Base-by-base conservation (phyloP, 2,113 vertebrate species). In the Ammodytes dubius region DNA sequence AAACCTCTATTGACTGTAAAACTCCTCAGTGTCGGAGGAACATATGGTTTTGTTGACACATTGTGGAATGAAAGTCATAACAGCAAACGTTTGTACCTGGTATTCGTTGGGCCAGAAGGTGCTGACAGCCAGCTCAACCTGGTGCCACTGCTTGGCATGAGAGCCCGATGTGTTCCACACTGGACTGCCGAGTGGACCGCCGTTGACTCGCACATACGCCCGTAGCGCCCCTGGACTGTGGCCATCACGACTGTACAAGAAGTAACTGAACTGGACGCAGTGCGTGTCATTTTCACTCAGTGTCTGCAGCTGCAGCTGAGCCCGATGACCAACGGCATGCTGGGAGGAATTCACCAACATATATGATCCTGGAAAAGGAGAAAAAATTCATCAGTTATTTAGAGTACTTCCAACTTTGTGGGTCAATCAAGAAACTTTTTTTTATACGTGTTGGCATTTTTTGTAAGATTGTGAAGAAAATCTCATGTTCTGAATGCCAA, bases 101-200 rank as follows among this genome's bases (percentile, higher is more conserved):
- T 99, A 99, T 82, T 99, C 97, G 1, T 94, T 99, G 84, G 98
- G 98, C 98, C 98, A 99, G 94, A 99, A 99, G 81, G 97, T 97
- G 94, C 98, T 99, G 93, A 99, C 97, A 0, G 98, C 98, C 90
- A 99, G 87, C 91, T 99, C 98, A 0, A 97, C 97, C 90, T 98
- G 98, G 90, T 98, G 97, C 98, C 98, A 99, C 92, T 98, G 97
- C 14, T 92, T 96, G 52, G 97, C 96, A 0, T 97, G 97, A 4
- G 97, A 96, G 45, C 97, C 97, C 0, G 97, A 96, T 2, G 95
- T 86, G 6, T 98, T 98, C 98, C 98, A 99, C 47, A 98, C 97
- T 0, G 97, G 94, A 3, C 95, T 96, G 82, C 98, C 98, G 81
- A 97, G 86, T 0, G 96, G 96, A 0, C 97, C 97, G 1, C 97